These are phyloP conservation scores for Malacoraja senta DNA, from an alignment of 2,797 vertebrate genomes.

Conservation along the genomic window DNA sequence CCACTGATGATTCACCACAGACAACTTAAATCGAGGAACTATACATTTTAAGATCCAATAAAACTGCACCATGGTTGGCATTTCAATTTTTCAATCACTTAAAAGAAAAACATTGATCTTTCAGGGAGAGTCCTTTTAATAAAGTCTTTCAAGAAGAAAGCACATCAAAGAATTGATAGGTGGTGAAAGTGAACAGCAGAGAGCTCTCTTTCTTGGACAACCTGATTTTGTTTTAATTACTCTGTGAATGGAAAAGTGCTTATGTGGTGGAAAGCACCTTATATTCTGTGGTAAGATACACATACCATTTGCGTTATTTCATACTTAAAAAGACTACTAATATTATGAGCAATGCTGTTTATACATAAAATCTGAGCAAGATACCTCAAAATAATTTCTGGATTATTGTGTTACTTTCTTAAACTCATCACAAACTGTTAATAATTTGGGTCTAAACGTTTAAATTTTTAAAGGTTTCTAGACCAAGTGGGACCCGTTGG, in stretches of 20 bases:
- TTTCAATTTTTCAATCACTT: not conserved
- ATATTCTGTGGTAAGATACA: not conserved
- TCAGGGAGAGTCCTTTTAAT: not conserved
- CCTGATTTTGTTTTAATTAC: too few relatives aligned
- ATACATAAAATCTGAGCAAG: not conserved
- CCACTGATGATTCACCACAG: not conserved
- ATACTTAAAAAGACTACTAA: not conserved
- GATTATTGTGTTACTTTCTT: not conserved
- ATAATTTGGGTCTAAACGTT: too few relatives aligned
- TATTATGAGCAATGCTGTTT: not conserved
- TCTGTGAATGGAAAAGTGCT: not conserved
- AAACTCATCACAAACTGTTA: too few relatives aligned
- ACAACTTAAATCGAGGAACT: not conserved
- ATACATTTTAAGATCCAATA: constrained; percentile 2
- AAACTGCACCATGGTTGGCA: not conserved
- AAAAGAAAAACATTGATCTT: not conserved
- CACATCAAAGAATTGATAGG: not conserved
- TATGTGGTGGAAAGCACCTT: not conserved
- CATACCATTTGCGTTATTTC: not conserved
- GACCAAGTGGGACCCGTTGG: too few relatives aligned
- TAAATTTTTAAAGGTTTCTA: too few relatives aligned
- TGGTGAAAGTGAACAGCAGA: not conserved
- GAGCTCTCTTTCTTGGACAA: not conserved
- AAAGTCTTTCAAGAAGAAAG: not conserved
- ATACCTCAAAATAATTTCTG: not conserved